Evolutionary conservation across 2,113 vertebrate species (phyloP).

Genomic region (Peromyscus polionotus): DNA sequence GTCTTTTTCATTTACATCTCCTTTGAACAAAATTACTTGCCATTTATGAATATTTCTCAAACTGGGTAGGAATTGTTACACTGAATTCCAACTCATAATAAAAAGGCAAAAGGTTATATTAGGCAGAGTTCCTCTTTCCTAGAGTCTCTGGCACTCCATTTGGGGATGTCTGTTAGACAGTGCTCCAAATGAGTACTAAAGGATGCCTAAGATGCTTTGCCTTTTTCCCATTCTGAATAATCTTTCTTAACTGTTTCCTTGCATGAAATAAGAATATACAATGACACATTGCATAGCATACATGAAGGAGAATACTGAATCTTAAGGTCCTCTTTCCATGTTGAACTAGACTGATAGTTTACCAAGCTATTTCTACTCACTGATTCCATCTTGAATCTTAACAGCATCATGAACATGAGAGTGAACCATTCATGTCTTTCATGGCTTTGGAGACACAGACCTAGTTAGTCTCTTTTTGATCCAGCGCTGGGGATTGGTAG

Average conservation of each 20-base stretch:
- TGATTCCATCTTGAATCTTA: not conserved
- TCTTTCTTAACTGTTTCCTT: not conserved
- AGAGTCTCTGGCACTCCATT: not conserved
- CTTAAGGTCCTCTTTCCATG: not conserved
- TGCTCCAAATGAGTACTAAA: not conserved
- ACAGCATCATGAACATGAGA: not conserved
- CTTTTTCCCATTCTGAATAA: not conserved
- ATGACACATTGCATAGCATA: not conserved
- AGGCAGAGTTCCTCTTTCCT: constrained; percentile 20
- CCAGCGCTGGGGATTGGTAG: not conserved
- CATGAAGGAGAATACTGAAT: not conserved
- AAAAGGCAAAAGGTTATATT: not conserved
- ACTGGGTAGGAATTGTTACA: not conserved
- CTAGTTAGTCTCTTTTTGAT: not conserved
- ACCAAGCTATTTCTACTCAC: not conserved
- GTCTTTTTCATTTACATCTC: not conserved
- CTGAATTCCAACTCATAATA: not conserved
- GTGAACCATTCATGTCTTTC: not conserved
- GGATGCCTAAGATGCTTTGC: not conserved
- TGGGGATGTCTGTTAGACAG: not conserved
- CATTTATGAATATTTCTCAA: constrained; percentile 17
- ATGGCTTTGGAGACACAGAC: not conserved
- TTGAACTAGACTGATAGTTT: not conserved
- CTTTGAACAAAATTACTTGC: not conserved
- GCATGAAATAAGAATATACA: not conserved